Base-by-base conservation (phyloP, 2,797 vertebrate species). In the Acipenser ruthenus region DNA sequence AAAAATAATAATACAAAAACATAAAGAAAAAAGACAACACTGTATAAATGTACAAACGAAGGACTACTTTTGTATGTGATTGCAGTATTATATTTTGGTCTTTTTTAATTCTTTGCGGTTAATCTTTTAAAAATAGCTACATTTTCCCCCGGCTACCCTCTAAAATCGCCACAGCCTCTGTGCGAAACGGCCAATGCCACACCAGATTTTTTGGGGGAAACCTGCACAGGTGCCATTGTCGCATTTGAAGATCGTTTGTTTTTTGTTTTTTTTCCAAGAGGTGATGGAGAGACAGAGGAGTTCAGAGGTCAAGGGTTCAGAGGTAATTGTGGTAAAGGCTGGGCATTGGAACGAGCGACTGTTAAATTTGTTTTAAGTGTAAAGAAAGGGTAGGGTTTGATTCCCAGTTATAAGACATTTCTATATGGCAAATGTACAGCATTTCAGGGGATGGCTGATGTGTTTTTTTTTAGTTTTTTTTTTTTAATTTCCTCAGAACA, bases 31-130 rank as follows among this genome's bases (percentile, higher is more conserved):
- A 81, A 76, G 69, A 83, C 86, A 89, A 88, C 83, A 87, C 84
- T 98, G 95, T 98, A 96, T 89, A 97, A 97, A 97, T 96, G 95
- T 97, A 95, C 90, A 96, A 89, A 94, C 94, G 93, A 96, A 95
- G 95, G 93, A 96, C 91, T 95, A 95, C 92, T 95, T 97, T 97
- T 98, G 91, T 96, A 97, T 95, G 93, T 97, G 93, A 96, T 88
- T 87, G 93, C 95, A 97, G 94, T 97, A 94, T 96, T 97, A 94
- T 95, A 92, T 93, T 93, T 91, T 89, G 90, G 93, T 91, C 89
- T 91, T 88, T 86, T 85, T 82, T 78, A 64, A 13, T 75, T 75
- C 73, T 63, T 7, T 62, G 76, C 83, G 82, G 68, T 67, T 68
- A 69, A 82, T 83, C 82, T 80, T 73, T 55, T 63, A 61, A 71